These are phyloP conservation scores for Pelvicachromis taeniatus DNA, from an alignment of 2,113 vertebrate genomes.

Conservation along the genomic window DNA sequence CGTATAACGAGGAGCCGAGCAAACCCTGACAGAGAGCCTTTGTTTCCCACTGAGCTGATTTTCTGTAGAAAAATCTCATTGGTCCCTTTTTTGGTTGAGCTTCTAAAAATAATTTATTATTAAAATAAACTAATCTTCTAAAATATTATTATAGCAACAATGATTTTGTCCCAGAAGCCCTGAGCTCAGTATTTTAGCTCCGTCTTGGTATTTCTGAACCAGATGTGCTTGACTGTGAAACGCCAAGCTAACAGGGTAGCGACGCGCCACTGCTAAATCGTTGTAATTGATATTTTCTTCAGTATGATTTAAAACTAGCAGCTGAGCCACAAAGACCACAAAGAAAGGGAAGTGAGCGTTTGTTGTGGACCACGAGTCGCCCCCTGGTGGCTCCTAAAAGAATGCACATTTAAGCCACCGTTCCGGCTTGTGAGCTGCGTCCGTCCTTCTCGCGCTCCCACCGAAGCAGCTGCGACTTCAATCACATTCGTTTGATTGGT, in stretches of 20 bases:
- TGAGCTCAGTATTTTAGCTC: background rate
- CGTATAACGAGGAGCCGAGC: background rate
- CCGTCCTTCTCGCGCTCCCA: background rate
- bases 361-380: background rate
- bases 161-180: background rate
- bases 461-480: background rate
- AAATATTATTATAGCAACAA: background rate
- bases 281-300: background rate
- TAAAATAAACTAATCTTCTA: background rate
- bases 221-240: background rate
- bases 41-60: background rate
- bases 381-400: background rate
- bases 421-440: background rate
- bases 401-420: background rate
- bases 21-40: background rate
- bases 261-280: background rate
- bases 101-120: background rate
- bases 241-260: background rate
- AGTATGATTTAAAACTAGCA: background rate
- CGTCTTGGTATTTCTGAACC: background rate
- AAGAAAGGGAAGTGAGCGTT: background rate
- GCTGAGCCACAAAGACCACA: background rate
- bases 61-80: background rate
- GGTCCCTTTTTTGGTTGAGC: background rate
- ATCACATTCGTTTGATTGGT: background rate